Percentiles rank a stretch among this genome's conserved stretches.
These are phyloP conservation scores for Mareca strepera DNA, from an alignment of 2,797 vertebrate species.

Conservation along the genomic window DNA sequence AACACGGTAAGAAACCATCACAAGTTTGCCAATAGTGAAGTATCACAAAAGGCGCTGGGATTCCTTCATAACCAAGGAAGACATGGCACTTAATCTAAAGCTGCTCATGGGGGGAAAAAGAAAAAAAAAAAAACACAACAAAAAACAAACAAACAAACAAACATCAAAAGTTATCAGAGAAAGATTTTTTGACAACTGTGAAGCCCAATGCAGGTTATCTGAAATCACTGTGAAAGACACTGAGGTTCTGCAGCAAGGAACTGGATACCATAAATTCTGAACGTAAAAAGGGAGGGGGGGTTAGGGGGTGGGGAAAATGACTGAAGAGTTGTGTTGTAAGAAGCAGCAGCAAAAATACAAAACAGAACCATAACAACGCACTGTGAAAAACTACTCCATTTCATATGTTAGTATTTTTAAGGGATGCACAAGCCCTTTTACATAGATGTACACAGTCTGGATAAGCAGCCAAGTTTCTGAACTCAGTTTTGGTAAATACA, in stretches of 20 bases:
- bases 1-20: background rate
- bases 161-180: background rate
- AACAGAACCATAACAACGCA: background rate
- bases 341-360: background rate
- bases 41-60: fast-evolving
- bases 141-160: no score
- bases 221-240: background rate
- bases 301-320: background rate
- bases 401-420: background rate
- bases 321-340: background rate
- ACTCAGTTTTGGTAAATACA: background rate
- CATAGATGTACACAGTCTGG: background rate
- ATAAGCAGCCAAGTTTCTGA: background rate
- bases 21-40: background rate
- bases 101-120: background rate
- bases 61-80: background rate
- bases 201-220: background rate
- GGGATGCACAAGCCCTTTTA: background rate
- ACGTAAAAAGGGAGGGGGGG: background rate
- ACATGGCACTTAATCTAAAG: background rate
- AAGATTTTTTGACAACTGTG: background rate
- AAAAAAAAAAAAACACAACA: no score
- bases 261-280: background rate
- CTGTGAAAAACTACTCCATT: background rate
- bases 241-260: background rate